These are phyloP conservation scores for Turdus rufiventris DNA, from an alignment of 2,113 vertebrate species.

Conservation along the genomic window DNA sequence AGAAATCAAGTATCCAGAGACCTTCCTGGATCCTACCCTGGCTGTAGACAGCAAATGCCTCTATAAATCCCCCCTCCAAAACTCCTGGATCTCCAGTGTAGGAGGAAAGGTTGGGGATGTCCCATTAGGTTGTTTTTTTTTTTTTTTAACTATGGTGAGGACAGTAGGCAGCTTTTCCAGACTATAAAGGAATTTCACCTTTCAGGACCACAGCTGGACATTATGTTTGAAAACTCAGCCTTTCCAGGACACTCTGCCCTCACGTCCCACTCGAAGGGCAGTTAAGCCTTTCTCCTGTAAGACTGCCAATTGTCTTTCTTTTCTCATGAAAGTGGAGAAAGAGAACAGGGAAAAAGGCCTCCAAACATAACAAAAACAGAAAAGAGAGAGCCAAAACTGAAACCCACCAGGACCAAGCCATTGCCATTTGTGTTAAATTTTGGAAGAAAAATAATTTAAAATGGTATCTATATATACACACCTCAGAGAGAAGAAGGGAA, in stretches of 20 bases:
- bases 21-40: neutral
- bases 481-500: neutral
- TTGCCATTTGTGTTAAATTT: neutral
- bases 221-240: neutral
- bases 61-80: neutral
- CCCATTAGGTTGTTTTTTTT: neutral
- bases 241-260: neutral
- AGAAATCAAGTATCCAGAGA: neutral
- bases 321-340: neutral
- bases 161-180: neutral
- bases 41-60: neutral
- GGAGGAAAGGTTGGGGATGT: neutral
- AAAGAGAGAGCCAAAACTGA: rapidly evolving
- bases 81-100: rapidly evolving
- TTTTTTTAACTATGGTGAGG: neutral
- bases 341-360: neutral
- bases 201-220: neutral
- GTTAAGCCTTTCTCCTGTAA: neutral
- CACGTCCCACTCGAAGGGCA: neutral
- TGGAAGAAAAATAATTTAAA: neutral
- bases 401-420: neutral
- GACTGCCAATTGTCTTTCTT: neutral
- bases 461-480: neutral
- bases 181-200: neutral
- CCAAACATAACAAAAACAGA: neutral